Evolutionary conservation across 2,113 vertebrate genomes (phyloP).

Genomic region (Oxyruncus cristatus): DNA sequence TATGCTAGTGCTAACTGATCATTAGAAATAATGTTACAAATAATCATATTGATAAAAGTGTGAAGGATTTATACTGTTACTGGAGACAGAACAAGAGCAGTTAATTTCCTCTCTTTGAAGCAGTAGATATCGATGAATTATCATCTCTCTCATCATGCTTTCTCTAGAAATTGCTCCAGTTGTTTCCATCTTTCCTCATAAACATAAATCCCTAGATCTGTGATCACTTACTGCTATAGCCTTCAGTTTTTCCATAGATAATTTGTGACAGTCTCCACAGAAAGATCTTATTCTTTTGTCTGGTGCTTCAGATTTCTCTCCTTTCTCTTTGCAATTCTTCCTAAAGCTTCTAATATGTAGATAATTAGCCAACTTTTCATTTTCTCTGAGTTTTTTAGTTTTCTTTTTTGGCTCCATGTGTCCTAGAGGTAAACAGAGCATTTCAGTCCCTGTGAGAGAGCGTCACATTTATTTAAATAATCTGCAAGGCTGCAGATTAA

Average conservation of each 20-base stretch:
- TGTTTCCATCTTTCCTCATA: neutral
- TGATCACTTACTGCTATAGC: neutral
- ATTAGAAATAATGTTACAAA: neutral
- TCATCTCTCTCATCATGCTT: neutral
- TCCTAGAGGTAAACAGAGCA: neutral
- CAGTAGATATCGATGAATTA: neutral
- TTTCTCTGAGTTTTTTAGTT: neutral
- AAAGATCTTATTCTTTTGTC: neutral
- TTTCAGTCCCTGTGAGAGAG: neutral
- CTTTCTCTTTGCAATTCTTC: neutral
- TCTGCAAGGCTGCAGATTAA: neutral
- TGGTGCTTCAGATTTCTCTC: neutral
- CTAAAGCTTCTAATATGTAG: neutral
- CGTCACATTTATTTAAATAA: neutral
- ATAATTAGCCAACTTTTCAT: neutral
- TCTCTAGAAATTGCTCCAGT: neutral
- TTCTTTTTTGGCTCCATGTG: neutral
- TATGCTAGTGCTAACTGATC: neutral
- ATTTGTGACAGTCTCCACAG: neutral
- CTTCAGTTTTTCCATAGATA: neutral
- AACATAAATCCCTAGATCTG: neutral
- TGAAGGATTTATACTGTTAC: neutral
- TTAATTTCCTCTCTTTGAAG: neutral
- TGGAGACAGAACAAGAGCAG: neutral
- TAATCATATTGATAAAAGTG: neutral